These are phyloP conservation scores for Oophaga pumilio DNA, from an alignment of 2,113 vertebrate species.

Conservation along the genomic window DNA sequence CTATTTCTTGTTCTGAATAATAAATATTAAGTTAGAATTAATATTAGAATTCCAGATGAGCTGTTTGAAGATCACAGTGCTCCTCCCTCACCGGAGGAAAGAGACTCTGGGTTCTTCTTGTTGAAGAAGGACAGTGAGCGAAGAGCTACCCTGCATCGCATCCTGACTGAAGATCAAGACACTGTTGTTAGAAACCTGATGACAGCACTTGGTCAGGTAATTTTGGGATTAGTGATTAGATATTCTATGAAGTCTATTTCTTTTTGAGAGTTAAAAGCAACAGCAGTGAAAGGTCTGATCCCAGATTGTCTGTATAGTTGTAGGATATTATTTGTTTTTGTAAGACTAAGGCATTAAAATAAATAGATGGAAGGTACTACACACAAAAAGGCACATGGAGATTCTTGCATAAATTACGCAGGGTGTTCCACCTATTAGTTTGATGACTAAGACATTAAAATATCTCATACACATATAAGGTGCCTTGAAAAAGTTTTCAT, in stretches of 20 bases:
- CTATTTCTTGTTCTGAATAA: neutral
- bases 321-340: neutral
- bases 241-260: neutral
- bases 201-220: slow-evolving; percentile 90
- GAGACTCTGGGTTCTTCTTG: slow-evolving; percentile 95
- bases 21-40: neutral
- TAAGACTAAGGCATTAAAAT: too few species aligned
- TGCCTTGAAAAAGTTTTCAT: too few species aligned
- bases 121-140: slow-evolving; percentile 95
- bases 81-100: slow-evolving; percentile 95
- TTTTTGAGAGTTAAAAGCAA: neutral
- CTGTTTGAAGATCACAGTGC: slow-evolving; percentile 98
- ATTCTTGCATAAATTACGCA: too few species aligned
- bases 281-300: neutral
- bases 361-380: too few species aligned
- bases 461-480: too few species aligned
- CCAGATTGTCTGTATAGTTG: neutral
- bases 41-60: slow-evolving; percentile 91
- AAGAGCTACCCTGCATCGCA: slow-evolving; percentile 90
- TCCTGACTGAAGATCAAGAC: slow-evolving; percentile 91
- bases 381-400: too few species aligned
- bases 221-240: neutral
- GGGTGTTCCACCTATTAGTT: too few species aligned
- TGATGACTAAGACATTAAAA: too few species aligned
- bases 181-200: slow-evolving; percentile 90